Evolutionary conservation across 1,140 invertebrate species (phyloP).

Genomic region (Bursaphelenchus mucronatus): DNA sequence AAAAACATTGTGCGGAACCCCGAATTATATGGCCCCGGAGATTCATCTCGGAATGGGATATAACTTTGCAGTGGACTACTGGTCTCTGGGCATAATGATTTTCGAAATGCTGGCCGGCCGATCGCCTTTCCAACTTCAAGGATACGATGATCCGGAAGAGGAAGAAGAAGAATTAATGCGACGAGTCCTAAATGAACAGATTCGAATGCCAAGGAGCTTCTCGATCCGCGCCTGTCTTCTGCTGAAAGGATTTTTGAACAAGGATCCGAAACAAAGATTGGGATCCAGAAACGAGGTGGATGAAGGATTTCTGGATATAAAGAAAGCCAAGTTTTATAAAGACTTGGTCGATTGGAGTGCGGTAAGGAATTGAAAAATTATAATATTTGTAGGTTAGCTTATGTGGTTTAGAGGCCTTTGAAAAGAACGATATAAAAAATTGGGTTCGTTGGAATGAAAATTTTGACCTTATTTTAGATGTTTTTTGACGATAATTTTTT

Average conservation of each 20-base stretch:
- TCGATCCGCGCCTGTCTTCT: constrained; percentile 95
- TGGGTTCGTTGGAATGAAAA: too few species aligned
- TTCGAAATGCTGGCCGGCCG: constrained; percentile 98
- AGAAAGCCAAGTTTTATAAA: constrained; percentile 87
- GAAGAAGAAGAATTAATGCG: constrained; percentile 79
- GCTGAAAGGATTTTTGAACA: constrained; percentile 98
- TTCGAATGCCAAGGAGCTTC: constrained; percentile 91
- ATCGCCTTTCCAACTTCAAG: constrained; percentile 94
- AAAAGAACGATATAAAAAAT: too few species aligned
- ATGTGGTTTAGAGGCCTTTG: too few species aligned
- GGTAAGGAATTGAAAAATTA: constrained; percentile 65
- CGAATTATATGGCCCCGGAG: constrained; percentile 99
- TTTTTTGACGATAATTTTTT: too few species aligned
- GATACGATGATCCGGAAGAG: constrained; percentile 95
- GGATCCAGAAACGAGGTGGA: constrained; percentile 77
- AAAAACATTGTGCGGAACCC: constrained; percentile 88
- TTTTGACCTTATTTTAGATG: too few species aligned
- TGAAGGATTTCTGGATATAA: constrained; percentile 71
- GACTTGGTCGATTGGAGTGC: constrained; percentile 89
- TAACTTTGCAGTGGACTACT: constrained; percentile 83
- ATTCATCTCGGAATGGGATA: constrained; percentile 94
- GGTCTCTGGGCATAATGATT: constrained; percentile 88
- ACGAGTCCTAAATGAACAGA: constrained; percentile 92
- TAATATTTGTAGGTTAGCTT: too few species aligned
- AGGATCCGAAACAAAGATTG: constrained; percentile 86